Evolutionary conservation across 2,888 invertebrate species (phyloP).

Genomic region (Globia sparganii): DNA sequence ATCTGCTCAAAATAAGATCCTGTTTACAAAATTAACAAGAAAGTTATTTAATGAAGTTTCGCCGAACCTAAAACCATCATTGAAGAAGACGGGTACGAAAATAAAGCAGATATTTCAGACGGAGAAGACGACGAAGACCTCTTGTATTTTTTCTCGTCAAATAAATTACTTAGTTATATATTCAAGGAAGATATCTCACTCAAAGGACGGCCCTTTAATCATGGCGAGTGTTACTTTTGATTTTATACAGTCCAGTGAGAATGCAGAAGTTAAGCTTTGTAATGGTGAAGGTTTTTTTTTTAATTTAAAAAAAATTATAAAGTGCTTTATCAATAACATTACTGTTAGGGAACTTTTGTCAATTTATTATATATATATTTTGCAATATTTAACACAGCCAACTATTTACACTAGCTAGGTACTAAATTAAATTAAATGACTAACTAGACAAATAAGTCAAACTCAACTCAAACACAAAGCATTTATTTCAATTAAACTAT

Average conservation of each 20-base stretch:
- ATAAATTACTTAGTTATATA: slow-evolving; percentile 73
- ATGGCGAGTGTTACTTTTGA: slow-evolving; percentile 71
- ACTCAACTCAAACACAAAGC: no score
- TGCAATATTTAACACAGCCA: no score
- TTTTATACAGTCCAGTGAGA: slow-evolving; percentile 48
- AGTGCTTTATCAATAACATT: no score
- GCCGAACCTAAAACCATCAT: background rate
- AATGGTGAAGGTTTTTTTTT: background rate
- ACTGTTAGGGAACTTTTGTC: no score
- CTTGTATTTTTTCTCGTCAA: slow-evolving; percentile 66
- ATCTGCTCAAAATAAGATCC: background rate
- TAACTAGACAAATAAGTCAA: no score
- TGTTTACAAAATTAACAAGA: slow-evolving; percentile 20
- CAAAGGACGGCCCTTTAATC: slow-evolving; percentile 71
- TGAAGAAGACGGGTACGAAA: slow-evolving; percentile 10
- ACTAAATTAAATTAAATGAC: no score
- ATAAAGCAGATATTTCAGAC: slow-evolving; percentile 48
- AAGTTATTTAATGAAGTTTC: slow-evolving; percentile 12
- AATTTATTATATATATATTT: no score
- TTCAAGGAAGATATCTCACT: slow-evolving; percentile 67
- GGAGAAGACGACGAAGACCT: background rate
- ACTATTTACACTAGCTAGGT: no score
- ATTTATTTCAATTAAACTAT: no score
- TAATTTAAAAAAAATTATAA: no score
- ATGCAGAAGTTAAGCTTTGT: slow-evolving; percentile 26